Base-by-base conservation (phyloP, 2,797 vertebrate genomes). In the Cryptoprocta ferox region DNA sequence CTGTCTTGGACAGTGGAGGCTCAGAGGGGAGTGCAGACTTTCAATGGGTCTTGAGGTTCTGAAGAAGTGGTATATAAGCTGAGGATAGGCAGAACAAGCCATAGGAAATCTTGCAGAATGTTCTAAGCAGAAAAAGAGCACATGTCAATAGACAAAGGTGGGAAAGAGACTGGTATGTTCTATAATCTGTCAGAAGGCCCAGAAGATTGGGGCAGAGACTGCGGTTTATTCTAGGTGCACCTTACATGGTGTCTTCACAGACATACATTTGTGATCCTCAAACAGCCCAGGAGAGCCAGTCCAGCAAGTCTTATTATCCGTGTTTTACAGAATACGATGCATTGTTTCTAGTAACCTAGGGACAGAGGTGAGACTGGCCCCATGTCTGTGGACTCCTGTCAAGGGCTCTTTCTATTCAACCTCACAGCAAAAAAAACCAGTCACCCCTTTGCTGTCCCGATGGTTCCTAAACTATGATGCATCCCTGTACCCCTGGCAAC, bases 281-380 rank as follows among this genome's bases (percentile, higher is more conserved):
- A 63, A 59, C 14, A 79, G 42, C 19, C 76, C 75, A 56, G 5
- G 28, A 30, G 71, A 26, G 14, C 9, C 70, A 71, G 26, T 15
- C 4, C 0, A 87, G 28, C 3, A 9, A 35, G 37, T 6, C 6
- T 50, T 66, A n/a, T 37, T 37, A 59, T 21, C 35, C 14, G 3
- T 48, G 12, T 89, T 92, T 70, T 86, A 68, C 13, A 81, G 28
- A 91, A 63, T 8, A 30, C 18, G 0, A 6, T 63, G 24, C 15
- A 2, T 45, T 7, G 0, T 30, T 89, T 84, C 85, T 73, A 83
- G 48, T 15, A 94, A 65, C 78, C 42, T 42, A 32, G 6, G 13
- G 5, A 14, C 1, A 0, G 5, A 89, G 32, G 15, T 21, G 21
- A 89, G 5, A 37, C 4, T 6, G 37, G 2, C 35, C 15, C 15